Percentiles rank a stretch among this genome's conserved stretches.
These are phyloP conservation scores for Xanthorhoe spadicearia DNA, from an alignment of 2,888 invertebrate species.

Conservation along the genomic window DNA sequence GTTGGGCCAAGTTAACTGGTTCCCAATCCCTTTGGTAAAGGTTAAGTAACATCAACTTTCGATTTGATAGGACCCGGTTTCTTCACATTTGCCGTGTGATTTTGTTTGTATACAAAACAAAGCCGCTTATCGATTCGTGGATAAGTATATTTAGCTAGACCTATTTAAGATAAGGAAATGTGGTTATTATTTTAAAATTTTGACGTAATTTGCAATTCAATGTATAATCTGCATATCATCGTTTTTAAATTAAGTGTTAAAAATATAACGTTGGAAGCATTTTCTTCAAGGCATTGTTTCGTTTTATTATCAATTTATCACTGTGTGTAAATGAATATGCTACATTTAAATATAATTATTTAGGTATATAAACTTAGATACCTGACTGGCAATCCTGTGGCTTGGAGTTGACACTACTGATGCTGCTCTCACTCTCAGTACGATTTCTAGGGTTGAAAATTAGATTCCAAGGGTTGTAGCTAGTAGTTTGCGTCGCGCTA, in stretches of 20 bases:
- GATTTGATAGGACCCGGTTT: slow-evolving; percentile 3
- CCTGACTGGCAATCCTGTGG: slow-evolving; percentile 66
- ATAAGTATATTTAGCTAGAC: no score
- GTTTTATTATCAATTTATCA: no score
- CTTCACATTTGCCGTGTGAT: slow-evolving; percentile 14
- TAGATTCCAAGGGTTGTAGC: slow-evolving; percentile 76
- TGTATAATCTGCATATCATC: no score
- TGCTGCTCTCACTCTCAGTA: slow-evolving; percentile 77
- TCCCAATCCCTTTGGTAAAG: slow-evolving; percentile 39
- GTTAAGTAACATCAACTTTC: slow-evolving; percentile 23
- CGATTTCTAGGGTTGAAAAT: slow-evolving; percentile 71
- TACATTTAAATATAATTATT: not conserved
- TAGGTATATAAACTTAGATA: slow-evolving; percentile 50
- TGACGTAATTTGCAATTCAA: no score
- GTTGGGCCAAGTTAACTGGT: slow-evolving; percentile 18
- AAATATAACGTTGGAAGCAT: no score
- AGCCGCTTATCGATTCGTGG: not conserved
- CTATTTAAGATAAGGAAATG: no score
- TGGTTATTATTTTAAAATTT: no score
- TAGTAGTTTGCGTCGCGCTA: slow-evolving; percentile 55
- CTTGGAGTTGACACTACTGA: slow-evolving; percentile 68
- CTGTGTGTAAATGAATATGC: no score
- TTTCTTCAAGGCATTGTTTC: no score
- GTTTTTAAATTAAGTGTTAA: no score
- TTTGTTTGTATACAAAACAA: slow-evolving; percentile 29